Conservation (phyloP, 2,888 invertebrate species). For the Globia sparganii region DNA sequence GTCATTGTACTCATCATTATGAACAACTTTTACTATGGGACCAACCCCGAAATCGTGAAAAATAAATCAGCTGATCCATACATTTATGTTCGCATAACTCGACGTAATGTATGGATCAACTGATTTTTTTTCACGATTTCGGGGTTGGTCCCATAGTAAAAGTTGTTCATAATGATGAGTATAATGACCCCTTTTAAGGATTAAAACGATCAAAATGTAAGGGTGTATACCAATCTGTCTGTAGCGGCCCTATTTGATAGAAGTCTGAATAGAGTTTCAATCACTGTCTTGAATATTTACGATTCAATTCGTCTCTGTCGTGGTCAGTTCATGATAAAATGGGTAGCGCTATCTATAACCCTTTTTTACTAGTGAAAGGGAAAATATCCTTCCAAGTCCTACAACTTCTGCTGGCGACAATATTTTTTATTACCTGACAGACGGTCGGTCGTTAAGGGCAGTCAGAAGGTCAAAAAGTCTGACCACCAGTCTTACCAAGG, state of each 20-base stretch:
- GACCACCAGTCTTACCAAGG: neutral
- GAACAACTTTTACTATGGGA: too few species aligned
- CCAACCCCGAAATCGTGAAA: too few species aligned
- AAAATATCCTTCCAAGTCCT: slow-evolving; percentile 4
- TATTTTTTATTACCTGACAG: neutral
- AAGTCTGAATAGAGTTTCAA: slow-evolving; percentile 28
- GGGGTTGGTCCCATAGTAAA: too few species aligned
- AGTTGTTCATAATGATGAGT: too few species aligned
- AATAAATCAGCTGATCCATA: too few species aligned
- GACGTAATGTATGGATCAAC: too few species aligned
- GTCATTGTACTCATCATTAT: too few species aligned
- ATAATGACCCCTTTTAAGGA: too few species aligned
- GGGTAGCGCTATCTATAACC: neutral
- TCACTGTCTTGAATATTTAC: slow-evolving; percentile 44
- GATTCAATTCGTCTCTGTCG: slow-evolving; percentile 43
- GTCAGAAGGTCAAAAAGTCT: too few species aligned
- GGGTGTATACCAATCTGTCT: neutral
- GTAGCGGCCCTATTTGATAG: neutral
- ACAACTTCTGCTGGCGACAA: neutral
- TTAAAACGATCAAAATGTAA: too few species aligned
- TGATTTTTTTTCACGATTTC: too few species aligned
- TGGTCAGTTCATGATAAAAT: slow-evolving; percentile 19
- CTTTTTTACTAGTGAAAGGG: slow-evolving; percentile 10
- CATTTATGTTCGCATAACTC: too few species aligned
- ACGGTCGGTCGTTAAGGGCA: neutral